Conservation (phyloP, 2,888 invertebrate species). For the Palloptera scutellata region DNA sequence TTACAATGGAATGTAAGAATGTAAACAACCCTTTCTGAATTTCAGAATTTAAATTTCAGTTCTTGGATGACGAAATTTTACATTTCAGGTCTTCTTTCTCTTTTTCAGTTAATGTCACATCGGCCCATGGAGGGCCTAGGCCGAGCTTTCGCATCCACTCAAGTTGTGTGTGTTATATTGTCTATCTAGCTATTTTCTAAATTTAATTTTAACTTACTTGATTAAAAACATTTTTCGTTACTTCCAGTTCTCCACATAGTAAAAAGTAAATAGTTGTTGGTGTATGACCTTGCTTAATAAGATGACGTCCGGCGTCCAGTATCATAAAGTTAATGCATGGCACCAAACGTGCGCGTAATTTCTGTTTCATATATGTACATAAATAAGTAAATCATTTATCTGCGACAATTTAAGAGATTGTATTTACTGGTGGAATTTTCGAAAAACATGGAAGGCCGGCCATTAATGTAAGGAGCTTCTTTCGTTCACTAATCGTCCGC, state of each 20-base stretch:
- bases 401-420: background rate
- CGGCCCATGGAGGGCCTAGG: too few species aligned
- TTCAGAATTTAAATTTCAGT: too few species aligned
- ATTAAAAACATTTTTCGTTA: conserved; percentile 48
- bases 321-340: conserved; percentile 71
- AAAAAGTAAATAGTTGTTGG: conserved; percentile 73
- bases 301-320: conserved; percentile 68
- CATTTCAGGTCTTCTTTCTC: too few species aligned
- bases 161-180: too few species aligned
- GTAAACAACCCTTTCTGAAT: too few species aligned
- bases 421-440: conserved; percentile 67
- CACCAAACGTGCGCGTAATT: conserved; percentile 70
- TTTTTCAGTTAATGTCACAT: too few species aligned
- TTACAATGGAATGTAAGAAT: too few species aligned
- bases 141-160: too few species aligned
- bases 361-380: conserved; percentile 58
- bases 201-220: conserved; percentile 44
- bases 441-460: conserved; percentile 72
- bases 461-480: conserved; percentile 68
- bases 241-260: conserved; percentile 68
- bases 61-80: too few species aligned
- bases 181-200: too few species aligned
- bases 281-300: conserved; percentile 71
- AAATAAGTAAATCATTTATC: too few species aligned
- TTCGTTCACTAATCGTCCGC: conserved; percentile 70